These are phyloP conservation scores for Campoletis raptor DNA, from an alignment of 2,888 invertebrate genomes.

Conservation along the genomic window DNA sequence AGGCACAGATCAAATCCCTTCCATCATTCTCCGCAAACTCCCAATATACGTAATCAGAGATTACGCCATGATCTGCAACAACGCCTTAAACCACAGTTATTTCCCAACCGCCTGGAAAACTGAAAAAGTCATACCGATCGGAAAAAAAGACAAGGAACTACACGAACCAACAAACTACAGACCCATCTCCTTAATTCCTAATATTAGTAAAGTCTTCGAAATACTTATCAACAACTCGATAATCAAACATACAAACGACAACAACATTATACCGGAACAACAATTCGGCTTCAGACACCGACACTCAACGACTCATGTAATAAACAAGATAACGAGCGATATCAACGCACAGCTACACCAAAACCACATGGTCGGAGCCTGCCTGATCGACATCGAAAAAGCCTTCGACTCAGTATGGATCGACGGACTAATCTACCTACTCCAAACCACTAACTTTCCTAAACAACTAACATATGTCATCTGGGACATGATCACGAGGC, in stretches of 20 bases:
- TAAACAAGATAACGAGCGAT: conserved; percentile 12
- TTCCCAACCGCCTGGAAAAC: conserved; percentile 17
- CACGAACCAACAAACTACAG: background rate
- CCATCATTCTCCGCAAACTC: background rate
- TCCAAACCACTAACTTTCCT: background rate
- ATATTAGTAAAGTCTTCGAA: conserved; percentile 16
- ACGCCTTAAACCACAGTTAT: background rate
- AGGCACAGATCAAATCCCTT: conserved; percentile 1
- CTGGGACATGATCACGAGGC: background rate
- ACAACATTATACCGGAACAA: background rate
- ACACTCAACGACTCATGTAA: conserved; percentile 20
- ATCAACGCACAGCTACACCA: background rate
- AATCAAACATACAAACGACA: background rate
- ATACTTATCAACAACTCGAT: conserved; percentile 32
- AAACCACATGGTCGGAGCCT: conserved; percentile 24
- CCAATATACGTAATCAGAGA: background rate
- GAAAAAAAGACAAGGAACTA: background rate
- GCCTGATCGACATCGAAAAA: conserved; percentile 33
- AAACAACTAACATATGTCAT: background rate
- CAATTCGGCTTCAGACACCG: conserved; percentile 30
- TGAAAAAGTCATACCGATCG: conserved; percentile 3
- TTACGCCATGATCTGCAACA: background rate
- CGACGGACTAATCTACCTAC: conserved; percentile 15
- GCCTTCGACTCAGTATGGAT: conserved; percentile 29
- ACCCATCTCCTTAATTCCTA: conserved; percentile 1